Evolutionary conservation across 2,797 vertebrate genomes (phyloP), one percentile per base, ranked within the genome.

Genomic region (Microctenopoma lineatum): DNA sequence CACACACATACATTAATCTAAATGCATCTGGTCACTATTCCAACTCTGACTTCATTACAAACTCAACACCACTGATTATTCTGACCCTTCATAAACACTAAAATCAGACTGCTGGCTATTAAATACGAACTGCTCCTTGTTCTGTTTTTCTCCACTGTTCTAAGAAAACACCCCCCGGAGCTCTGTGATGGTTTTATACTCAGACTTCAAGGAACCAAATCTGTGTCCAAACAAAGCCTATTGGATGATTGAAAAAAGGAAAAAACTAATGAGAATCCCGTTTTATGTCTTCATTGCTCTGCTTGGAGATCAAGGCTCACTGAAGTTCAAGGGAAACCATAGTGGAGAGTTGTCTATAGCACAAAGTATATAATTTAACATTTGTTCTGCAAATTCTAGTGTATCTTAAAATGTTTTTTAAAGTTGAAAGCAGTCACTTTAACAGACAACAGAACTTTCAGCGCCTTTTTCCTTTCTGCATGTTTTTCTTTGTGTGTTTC

Each of bases 21-120:
- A 80, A 60, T 41, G 41, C 36, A 62, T 56, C 32, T 42, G 21
- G 32, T 62, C 45, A 39, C 38, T 44, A 27, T 42, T 73, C 32
- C 18, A 85, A 66, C 36, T 68, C 57, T 79, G 79, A 76, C 74
- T 50, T 72, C 70, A 85, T 53, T 51, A 45, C 44, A 75, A 79
- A 77, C 65, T 48, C 67, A 71, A 75, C 68, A 68, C 18, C 32
- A 25, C 46, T 72, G 63, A 80, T 77, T 66, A 64, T 52, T 57
- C 9, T 8, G 51, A 82, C 57, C 69, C 58, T 61, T 77, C 48
- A 63, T 42, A 34, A 12, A 66, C n/a, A 46, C 41, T 61, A 11
- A 66, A 67, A 69, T 63, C 73, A 48, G 41, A 69, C 60, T 48
- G 75, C 62, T 65, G 56, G 73, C 39, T 45, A 52, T 74, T 73